phyloP scores from a whole-genome alignment of 2,113 vertebrate species.

The Barbus barbus region DNA sequence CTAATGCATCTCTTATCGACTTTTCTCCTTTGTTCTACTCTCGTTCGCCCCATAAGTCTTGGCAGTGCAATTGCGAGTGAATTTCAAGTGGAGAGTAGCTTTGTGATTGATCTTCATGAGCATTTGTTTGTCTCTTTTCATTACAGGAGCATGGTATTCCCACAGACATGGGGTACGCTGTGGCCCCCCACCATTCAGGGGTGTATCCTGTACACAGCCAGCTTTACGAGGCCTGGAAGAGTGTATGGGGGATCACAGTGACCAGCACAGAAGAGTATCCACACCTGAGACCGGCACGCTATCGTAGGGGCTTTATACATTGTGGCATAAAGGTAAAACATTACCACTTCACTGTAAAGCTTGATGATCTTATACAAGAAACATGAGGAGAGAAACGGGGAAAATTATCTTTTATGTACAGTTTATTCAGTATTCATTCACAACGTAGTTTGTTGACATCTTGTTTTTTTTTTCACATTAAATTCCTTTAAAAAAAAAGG shows the following conservation, averaged over 20 bases:
- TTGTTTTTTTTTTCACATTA: background rate
- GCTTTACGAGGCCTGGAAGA: conserved; percentile 96
- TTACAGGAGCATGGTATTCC: conserved; percentile 95
- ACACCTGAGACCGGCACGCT: conserved; percentile 91
- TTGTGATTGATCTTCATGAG: conserved; percentile 1
- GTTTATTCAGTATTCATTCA: background rate
- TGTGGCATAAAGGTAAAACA: conserved; percentile 87
- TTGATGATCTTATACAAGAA: background rate
- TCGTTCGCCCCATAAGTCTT: background rate
- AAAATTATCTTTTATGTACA: background rate
- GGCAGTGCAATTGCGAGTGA: conserved; percentile 14
- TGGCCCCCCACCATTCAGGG: conserved; percentile 95
- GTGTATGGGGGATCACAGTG: conserved; percentile 92
- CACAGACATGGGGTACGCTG: conserved; percentile 94
- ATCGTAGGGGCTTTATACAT: conserved; percentile 93
- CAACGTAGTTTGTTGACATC: background rate
- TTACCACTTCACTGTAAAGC: background rate
- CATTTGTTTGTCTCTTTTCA: background rate
- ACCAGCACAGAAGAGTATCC: conserved; percentile 98
- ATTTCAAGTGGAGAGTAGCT: background rate
- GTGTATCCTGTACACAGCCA: conserved; percentile 96
- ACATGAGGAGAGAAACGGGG: background rate
- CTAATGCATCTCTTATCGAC: conserved; percentile 15
- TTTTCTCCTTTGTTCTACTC: conserved; percentile 9
- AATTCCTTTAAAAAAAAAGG: background rate